phyloP scores from a whole-genome alignment of 92 coral and sea anemone species.

The Bergia puertoricense region DNA sequence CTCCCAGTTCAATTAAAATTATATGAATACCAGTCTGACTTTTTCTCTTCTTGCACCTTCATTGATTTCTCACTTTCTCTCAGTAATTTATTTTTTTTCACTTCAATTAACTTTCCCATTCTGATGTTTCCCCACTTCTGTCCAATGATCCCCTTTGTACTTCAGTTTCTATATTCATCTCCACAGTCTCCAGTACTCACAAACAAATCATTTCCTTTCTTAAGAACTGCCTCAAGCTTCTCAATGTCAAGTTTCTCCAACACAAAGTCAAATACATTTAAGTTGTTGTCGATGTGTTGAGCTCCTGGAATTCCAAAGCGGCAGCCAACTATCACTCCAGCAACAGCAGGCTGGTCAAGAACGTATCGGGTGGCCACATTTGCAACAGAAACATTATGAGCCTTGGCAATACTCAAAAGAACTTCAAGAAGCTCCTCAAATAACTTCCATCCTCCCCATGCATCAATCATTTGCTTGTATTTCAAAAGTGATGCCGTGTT shows the following conservation, averaged over 20 bases:
- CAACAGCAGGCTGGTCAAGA: slow-evolving; percentile 82
- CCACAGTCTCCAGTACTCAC: slow-evolving; percentile 87
- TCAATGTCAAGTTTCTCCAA: slow-evolving; percentile 62
- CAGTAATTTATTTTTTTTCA: too few relatives aligned
- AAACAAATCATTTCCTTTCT: slow-evolving; percentile 77
- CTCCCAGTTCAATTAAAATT: background rate
- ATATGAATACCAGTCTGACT: background rate
- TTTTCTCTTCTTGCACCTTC: background rate
- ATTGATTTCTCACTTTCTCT: background rate
- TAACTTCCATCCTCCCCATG: slow-evolving; percentile 88
- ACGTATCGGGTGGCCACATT: slow-evolving; percentile 80
- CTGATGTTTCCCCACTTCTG: background rate
- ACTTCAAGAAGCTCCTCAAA: slow-evolving; percentile 73
- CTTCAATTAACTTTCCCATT: background rate
- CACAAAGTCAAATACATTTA: slow-evolving; percentile 57
- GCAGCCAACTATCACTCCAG: slow-evolving; percentile 79
- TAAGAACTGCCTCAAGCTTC: slow-evolving; percentile 46
- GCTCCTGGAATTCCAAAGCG: slow-evolving; percentile 79
- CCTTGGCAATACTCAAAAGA: slow-evolving; percentile 63
- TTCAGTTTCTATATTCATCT: slow-evolving; percentile 70
- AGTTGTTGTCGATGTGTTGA: slow-evolving; percentile 67
- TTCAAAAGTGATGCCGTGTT: slow-evolving; percentile 78
- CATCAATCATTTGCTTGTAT: slow-evolving; percentile 85
- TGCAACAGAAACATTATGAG: slow-evolving; percentile 71
- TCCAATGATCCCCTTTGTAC: background rate